These are phyloP conservation scores for Pteria penguin DNA, from an alignment of 2,888 invertebrate species.

Conservation along the genomic window DNA sequence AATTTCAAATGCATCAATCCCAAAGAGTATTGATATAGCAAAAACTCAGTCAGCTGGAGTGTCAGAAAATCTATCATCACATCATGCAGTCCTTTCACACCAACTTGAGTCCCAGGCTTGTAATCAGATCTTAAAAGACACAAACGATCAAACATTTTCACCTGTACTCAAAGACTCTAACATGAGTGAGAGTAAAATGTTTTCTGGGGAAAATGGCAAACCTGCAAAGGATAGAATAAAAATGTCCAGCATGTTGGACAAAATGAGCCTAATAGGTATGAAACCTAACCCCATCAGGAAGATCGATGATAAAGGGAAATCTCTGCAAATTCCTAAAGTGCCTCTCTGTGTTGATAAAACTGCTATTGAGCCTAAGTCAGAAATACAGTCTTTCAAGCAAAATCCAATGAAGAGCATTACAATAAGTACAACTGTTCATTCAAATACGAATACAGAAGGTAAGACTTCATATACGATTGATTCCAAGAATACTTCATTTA, in stretches of 20 bases:
- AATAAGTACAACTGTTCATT: too few species aligned
- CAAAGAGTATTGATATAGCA: not conserved
- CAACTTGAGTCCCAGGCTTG: not conserved
- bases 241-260: slow-evolving; percentile 17
- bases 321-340: not conserved
- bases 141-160: not conserved
- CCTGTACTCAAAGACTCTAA: not conserved
- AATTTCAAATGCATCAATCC: not conserved
- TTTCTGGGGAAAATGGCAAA: not conserved
- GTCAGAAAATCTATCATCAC: not conserved
- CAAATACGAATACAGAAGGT: too few species aligned
- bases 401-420: slow-evolving; percentile 11
- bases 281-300: slow-evolving; percentile 23
- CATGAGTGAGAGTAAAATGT: not conserved
- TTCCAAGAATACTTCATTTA: too few species aligned
- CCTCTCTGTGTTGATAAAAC: not conserved
- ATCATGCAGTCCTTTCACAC: not conserved
- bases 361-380: not conserved
- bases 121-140: not conserved
- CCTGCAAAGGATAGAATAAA: slow-evolving; percentile 13
- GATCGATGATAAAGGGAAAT: not conserved
- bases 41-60: not conserved
- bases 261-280: slow-evolving; percentile 10
- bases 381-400: not conserved
- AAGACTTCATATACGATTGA: too few species aligned